Percentiles rank a stretch among this genome's conserved stretches.
Conservation (phyloP, 1,140 invertebrate genomes). For the Oedothorax gibbosus region DNA sequence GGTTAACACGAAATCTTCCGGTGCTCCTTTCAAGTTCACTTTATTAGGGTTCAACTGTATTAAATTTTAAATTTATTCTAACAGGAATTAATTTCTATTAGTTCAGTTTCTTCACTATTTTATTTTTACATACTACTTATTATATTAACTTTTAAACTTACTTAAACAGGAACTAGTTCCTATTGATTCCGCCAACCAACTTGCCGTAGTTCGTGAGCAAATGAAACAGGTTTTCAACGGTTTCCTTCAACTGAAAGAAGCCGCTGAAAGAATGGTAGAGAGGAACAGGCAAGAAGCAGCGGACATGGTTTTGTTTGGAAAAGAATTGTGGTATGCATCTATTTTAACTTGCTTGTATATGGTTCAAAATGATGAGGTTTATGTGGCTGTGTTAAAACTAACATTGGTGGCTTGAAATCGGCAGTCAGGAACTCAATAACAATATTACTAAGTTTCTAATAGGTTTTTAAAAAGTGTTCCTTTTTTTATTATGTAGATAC, state of each 20-base stretch:
- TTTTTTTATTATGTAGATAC: too few species aligned
- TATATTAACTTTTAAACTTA: not conserved
- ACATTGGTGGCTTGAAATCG: too few species aligned
- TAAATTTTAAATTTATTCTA: too few species aligned
- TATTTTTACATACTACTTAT: not conserved
- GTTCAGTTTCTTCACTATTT: too few species aligned
- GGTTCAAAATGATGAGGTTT: not conserved
- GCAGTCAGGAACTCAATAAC: too few species aligned
- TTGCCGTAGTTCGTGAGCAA: constrained; percentile 75
- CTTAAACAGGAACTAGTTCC: constrained; percentile 73
- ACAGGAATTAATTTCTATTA: too few species aligned
- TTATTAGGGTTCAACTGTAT: too few species aligned
- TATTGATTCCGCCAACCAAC: constrained; percentile 75
- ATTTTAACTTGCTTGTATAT: not conserved
- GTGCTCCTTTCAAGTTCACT: too few species aligned
- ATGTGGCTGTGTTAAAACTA: too few species aligned
- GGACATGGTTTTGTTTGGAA: constrained; percentile 69
- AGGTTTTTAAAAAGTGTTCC: too few species aligned
- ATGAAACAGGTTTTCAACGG: constrained; percentile 73
- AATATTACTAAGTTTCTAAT: too few species aligned
- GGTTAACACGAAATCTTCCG: too few species aligned
- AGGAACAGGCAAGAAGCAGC: constrained; percentile 73
- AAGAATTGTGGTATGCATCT: constrained; percentile 55
- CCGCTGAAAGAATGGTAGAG: constrained; percentile 73
- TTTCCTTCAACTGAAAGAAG: constrained; percentile 74